Base-by-base conservation (phyloP, 2,888 invertebrate genomes). In the Coronaproctus castanopsis region DNA sequence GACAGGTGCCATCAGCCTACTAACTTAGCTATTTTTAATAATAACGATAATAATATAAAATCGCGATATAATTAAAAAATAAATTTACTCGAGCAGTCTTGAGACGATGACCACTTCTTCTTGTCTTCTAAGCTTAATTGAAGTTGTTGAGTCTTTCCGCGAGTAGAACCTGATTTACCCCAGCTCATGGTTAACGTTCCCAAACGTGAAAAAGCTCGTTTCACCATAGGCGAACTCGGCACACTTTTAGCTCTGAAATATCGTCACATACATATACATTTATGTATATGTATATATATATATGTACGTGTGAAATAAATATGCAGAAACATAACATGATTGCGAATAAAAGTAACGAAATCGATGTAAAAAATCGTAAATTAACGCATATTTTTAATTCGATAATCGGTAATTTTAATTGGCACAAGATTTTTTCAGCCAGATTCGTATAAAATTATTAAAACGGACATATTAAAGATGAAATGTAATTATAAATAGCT, bases 81-180 rank as follows among this genome's bases (percentile, higher is more conserved):
- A n/a, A n/a, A n/a, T n/a, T n/a, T 76, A 88, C 88, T 87, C 65
- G 88, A 89, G 75, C 90, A 91, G 73, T 91, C 90, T 71, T 90
- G 89, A 57, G 88, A 88, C 67, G 89, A 87, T 68, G 87, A 82
- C 84, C 90, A 90, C 69, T 89, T 88, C 76, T 90, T 90, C 71
- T 89, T 86, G 68, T 90, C 90, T 54, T 88, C 88, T 2, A 82
- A 85, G 66, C 86, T 82, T 63, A 87, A 76, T 36, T 63, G 60
- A 62, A 86, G 84, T 1, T 85, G 80, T 68, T 87, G 86, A 8
- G 36, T 36, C 66, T 84, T 84, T 69, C 87, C 89, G 62, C 88
- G 76, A 66, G 89, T 87, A 62, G 87, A 87, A 36, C 8, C 36
- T 14, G 36, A 36, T 54, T 87, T 78, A 1, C 90, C 89, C 88